A percentile compares a stretch with the other conserved stretches of the same genome.
Evolutionary conservation across 2,797 vertebrate genomes (phyloP).

Genomic region (Hafferia zeledoni): DNA sequence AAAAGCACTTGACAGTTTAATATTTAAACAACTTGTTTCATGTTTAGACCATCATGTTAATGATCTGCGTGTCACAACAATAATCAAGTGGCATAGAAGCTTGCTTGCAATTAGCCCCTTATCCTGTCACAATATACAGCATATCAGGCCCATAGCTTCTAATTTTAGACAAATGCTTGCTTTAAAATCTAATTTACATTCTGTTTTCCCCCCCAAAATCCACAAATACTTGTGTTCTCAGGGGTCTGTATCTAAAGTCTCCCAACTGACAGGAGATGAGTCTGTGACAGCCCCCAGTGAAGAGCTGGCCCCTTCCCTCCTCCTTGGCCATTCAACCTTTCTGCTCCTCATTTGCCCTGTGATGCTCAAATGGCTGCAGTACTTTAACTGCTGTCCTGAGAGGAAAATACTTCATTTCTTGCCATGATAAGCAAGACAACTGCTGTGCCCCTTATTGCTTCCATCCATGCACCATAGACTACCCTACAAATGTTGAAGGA

Average conservation of each 20-base stretch:
- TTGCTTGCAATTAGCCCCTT: conserved; percentile 1
- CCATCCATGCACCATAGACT: background rate
- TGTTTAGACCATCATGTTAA: background rate
- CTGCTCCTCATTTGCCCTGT: fast-evolving
- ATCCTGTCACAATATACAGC: conserved; percentile 1
- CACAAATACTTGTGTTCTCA: background rate
- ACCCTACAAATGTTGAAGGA: background rate
- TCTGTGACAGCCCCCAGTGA: background rate
- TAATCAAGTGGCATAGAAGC: conserved; percentile 28
- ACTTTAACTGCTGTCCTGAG: background rate
- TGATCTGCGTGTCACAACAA: conserved; percentile 26
- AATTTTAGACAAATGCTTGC: conserved; percentile 35
- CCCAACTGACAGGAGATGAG: fast-evolving
- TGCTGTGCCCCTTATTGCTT: background rate
- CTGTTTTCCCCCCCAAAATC: background rate
- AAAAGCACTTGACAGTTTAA: conserved; percentile 21
- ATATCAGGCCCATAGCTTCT: background rate
- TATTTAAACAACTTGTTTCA: conserved; percentile 30
- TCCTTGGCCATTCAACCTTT: background rate
- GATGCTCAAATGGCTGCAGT: background rate
- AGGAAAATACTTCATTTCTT: background rate
- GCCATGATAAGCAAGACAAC: background rate
- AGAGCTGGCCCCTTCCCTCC: background rate
- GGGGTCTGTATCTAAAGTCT: background rate
- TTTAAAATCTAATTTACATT: conserved; percentile 25